phyloP scores from a whole-genome alignment of 2,797 vertebrate genomes.

The Lerista edwardsae region DNA sequence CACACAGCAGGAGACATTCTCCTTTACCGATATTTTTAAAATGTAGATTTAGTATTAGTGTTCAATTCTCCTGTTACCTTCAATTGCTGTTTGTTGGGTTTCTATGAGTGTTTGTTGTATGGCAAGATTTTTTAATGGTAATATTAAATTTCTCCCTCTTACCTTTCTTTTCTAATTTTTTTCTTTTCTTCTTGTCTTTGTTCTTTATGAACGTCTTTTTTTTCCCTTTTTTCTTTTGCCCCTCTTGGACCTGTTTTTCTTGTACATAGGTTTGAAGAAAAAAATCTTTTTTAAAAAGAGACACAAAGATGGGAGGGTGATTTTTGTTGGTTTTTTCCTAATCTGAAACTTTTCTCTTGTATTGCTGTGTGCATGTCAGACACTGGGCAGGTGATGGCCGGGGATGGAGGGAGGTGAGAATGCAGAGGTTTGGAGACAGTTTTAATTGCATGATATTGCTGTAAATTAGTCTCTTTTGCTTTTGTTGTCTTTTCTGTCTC shows the following conservation, averaged over 20 bases:
- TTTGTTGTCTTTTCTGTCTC: conserved; percentile 78
- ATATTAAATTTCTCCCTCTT: conserved; percentile 56
- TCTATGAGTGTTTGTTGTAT: conserved; percentile 87
- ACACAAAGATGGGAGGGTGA: conserved; percentile 67
- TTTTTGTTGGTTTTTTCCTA: conserved; percentile 66
- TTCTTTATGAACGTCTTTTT: conserved; percentile 60
- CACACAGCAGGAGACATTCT: conserved; percentile 58
- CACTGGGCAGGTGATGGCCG: conserved; percentile 69
- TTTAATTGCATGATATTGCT: conserved; percentile 94
- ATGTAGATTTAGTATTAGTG: conserved; percentile 93
- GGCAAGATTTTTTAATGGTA: conserved; percentile 75
- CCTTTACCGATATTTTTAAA: conserved; percentile 89
- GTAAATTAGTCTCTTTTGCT: conserved; percentile 86
- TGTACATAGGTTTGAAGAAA: conserved; percentile 87
- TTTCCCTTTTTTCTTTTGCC: conserved; percentile 10
- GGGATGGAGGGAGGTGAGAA: conserved; percentile 66
- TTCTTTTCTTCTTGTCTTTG: conserved; percentile 63
- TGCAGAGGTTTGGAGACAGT: conserved; percentile 70
- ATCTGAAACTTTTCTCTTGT: conserved; percentile 85
- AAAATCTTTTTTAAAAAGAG: conserved; percentile 64
- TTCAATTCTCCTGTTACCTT: conserved; percentile 86
- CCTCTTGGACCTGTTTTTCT: conserved; percentile 76
- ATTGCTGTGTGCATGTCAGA: conserved; percentile 88
- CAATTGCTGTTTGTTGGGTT: conserved; percentile 91
- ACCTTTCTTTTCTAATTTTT: conserved; percentile 34